A percentile compares a stretch with the other conserved stretches of the same genome.
Evolutionary conservation across 2,888 invertebrate genomes (phyloP).

Genomic region (Drosophila ezoana): DNA sequence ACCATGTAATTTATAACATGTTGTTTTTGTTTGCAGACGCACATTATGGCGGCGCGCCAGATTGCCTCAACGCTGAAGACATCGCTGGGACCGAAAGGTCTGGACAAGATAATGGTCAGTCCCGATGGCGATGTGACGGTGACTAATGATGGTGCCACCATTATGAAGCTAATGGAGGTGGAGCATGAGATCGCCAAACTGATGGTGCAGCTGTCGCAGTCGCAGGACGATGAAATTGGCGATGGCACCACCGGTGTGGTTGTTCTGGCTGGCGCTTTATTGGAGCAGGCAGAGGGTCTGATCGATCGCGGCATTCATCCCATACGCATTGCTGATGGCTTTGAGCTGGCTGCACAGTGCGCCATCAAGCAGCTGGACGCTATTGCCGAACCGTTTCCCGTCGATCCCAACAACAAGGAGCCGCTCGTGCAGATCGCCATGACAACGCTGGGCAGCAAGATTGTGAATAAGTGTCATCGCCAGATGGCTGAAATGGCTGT

Average conservation of each 20-base stretch:
- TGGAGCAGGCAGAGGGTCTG: conserved; percentile 97
- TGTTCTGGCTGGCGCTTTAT: conserved; percentile 91
- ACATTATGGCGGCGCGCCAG: conserved; percentile 98
- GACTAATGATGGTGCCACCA: conserved; percentile 99
- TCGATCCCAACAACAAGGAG: conserved; percentile 93
- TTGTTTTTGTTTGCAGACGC: conserved; percentile 90
- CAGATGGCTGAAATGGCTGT: conserved; percentile 99
- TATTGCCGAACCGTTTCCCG: conserved; percentile 95
- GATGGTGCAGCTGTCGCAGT: conserved; percentile 98
- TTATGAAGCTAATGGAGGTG: conserved; percentile 99
- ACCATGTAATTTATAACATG: conserved; percentile 5
- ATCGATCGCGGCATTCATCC: conserved; percentile 99
- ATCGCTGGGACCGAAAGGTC: conserved; percentile 97
- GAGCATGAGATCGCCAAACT: conserved; percentile 99
- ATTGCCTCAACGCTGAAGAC: conserved; percentile 95
- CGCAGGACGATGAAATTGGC: conserved; percentile 99
- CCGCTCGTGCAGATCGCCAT: conserved; percentile 97
- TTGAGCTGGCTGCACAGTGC: conserved; percentile 96
- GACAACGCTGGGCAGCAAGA: conserved; percentile 99
- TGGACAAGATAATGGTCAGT: conserved; percentile 99
- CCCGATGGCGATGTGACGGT: conserved; percentile 98
- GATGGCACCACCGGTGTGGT: conserved; percentile 99
- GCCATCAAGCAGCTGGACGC: conserved; percentile 94
- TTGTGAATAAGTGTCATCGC: conserved; percentile 97
- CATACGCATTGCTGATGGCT: conserved; percentile 99